Evolutionary conservation across 2,888 invertebrate genomes (phyloP), one percentile per base, ranked within the genome.

Genomic region (Apamea monoglypha): DNA sequence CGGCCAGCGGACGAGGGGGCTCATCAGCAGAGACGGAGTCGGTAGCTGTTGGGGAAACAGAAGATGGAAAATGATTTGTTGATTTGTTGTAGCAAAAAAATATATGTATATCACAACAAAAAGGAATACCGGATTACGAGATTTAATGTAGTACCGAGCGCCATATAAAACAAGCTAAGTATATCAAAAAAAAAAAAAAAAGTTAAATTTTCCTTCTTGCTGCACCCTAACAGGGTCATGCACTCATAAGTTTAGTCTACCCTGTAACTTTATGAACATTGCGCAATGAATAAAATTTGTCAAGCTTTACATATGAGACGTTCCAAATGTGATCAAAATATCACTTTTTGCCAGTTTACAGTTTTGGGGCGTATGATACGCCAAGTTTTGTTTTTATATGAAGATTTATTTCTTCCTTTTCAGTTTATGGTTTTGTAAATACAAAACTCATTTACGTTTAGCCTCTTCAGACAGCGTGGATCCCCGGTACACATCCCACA

Each of bases 401-500:
- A 53, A 53, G 10, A 16, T 6, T 40, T 25, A 16, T 16, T 71
- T 50, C 0, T 73, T 40, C 21, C 4, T 74, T 40, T 72, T 40
- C 16, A 50, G 21, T 53, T 29, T 72, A 5, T 44, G 32, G 18
- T 32, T 25, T 18, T 25, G 18, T 47, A 61, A n/a, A 63, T 6
- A 32, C 2, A 40, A 44, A 50, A 18, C 14, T 44, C 1, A 16
- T 25, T 81, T 87, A 94, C 95, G 92, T 91, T 86, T 89, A 61
- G 90, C 90, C 50, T 95, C 95, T 10, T 94, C 94, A 7, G 91
- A 83, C 6, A 91, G 84, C 0, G 88, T 74, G 14, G 98, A 78
- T 91, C 94, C 93, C 93, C 97, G 89, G 94, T 96, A 90, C 90
- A 98, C 98, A 94, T 99, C 99, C 99, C 99, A 99, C 70, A 99